Evolutionary conservation across 1,140 invertebrate species (phyloP).

Genomic region (Drepana arcuata): DNA sequence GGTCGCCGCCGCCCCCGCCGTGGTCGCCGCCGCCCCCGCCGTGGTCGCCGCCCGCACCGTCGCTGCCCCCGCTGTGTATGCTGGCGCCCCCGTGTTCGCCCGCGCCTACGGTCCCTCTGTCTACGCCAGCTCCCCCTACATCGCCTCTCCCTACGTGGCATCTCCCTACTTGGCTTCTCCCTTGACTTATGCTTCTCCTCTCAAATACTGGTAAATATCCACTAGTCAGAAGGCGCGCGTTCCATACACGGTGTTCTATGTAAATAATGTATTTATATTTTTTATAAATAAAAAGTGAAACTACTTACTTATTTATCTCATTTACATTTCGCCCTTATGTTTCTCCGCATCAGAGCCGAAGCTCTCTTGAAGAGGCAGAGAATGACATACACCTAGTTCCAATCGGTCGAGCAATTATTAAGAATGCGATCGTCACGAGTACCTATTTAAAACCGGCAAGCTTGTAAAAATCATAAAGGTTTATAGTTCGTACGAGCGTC

Average conservation of each 20-base stretch:
- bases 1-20: conserved; percentile 11
- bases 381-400: no score
- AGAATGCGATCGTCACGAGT: no score
- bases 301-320: conserved; percentile 8
- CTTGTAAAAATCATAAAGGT: no score
- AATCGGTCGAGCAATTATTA: no score
- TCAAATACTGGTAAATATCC: conserved; percentile 12
- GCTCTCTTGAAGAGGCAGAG: no score
- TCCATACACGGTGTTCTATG: conserved; percentile 2
- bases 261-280: conserved; percentile 20
- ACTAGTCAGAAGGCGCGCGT: no score
- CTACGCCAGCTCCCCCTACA: neutral
- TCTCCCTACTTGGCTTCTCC: conserved; percentile 6
- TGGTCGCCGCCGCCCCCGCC: conserved; percentile 12
- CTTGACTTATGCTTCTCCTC: conserved; percentile 10
- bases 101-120: conserved; percentile 4
- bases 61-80: conserved; percentile 2
- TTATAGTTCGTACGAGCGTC: no score
- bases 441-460: no score
- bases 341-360: no score
- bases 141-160: conserved; percentile 5
- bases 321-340: no score
- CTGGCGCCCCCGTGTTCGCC: conserved; percentile 5
- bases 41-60: conserved; percentile 11
- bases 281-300: conserved; percentile 17